Percentiles rank a stretch among this genome's conserved stretches.
These are phyloP conservation scores for Brachypterus glaber DNA, from an alignment of 2,888 invertebrate genomes.

Conservation along the genomic window DNA sequence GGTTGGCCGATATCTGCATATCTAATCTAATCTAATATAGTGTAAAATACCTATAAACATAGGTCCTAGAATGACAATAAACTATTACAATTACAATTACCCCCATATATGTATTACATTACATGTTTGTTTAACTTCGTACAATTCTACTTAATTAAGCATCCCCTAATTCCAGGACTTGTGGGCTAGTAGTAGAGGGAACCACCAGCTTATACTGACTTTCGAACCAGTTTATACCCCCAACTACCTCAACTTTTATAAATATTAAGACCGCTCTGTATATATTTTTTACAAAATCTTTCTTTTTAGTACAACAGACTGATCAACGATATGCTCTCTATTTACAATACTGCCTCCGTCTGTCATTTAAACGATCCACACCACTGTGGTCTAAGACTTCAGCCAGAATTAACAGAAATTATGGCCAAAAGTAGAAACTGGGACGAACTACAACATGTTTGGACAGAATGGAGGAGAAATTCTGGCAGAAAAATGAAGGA, in stretches of 20 bases:
- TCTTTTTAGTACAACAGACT: constrained; percentile 69
- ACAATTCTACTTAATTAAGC: no score
- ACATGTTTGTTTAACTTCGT: no score
- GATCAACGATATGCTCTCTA: constrained; percentile 79
- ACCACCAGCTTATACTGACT: no score
- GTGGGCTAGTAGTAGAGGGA: no score
- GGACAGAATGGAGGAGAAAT: constrained; percentile 85
- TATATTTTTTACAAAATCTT: constrained; percentile 8
- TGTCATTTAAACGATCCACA: constrained; percentile 79
- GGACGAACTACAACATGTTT: constrained; percentile 78
- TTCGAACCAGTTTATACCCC: no score
- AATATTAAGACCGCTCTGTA: not conserved
- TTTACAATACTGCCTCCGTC: constrained; percentile 76
- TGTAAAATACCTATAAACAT: no score
- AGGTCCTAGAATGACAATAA: no score
- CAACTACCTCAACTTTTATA: not conserved
- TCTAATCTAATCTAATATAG: no score
- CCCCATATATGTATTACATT: no score
- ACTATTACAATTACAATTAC: no score
- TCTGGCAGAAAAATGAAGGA: constrained; percentile 73
- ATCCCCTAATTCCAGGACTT: no score
- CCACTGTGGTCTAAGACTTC: constrained; percentile 68
- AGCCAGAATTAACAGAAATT: constrained; percentile 65
- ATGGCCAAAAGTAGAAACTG: constrained; percentile 78
- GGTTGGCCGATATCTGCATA: no score